phyloP scores from a whole-genome alignment of 1,140 invertebrate species.

The Drosophila sp. region DNA sequence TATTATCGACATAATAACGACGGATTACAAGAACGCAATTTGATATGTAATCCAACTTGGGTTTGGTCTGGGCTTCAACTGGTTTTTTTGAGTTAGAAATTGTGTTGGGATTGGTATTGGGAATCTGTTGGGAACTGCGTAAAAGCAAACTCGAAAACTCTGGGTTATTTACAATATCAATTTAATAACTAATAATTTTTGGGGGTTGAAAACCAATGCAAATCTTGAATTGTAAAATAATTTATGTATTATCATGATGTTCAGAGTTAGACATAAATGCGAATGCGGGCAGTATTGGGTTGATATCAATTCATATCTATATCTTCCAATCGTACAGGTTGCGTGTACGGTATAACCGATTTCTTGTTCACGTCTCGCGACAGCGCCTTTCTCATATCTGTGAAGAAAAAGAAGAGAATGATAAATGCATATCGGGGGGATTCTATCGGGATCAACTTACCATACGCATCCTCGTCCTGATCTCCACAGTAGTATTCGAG shows the following conservation, averaged over 20 bases:
- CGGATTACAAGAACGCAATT: constrained; percentile 28
- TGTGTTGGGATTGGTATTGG: not conserved
- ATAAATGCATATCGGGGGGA: not conserved
- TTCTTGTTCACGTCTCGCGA: constrained; percentile 96
- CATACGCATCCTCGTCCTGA: constrained; percentile 99
- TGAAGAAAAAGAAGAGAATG: not conserved
- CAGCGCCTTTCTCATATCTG: constrained; percentile 99
- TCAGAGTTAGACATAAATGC: constrained; percentile 72
- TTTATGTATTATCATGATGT: not conserved
- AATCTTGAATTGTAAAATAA: not conserved
- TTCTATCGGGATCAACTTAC: constrained; percentile 85
- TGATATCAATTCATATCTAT: constrained; percentile 89
- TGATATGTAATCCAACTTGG: constrained; percentile 27
- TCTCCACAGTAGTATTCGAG: constrained; percentile 99
- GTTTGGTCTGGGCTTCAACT: not conserved
- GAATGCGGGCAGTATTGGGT: constrained; percentile 64
- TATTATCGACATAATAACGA: constrained; percentile 41
- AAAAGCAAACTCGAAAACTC: constrained; percentile 22
- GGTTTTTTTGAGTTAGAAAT: not conserved
- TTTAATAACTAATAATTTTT: constrained; percentile 10
- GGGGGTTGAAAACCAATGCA: not conserved
- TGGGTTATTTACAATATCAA: constrained; percentile 35
- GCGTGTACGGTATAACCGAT: constrained; percentile 95
- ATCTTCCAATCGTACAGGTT: constrained; percentile 98
- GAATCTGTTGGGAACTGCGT: not conserved